Base-by-base conservation (phyloP, 1,140 invertebrate genomes). In the Ericerus pela region DNA sequence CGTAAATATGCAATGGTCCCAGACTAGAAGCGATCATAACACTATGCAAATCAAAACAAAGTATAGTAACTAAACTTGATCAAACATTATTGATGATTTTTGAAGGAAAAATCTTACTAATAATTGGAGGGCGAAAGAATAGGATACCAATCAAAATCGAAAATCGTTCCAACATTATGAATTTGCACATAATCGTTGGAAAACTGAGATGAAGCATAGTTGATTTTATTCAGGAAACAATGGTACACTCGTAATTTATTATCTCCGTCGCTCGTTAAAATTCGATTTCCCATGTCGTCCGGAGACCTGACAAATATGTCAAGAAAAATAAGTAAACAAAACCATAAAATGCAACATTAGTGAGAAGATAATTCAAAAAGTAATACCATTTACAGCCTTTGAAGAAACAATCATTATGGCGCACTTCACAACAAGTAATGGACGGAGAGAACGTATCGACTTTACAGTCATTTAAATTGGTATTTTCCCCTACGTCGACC, bases 61-160 rank as follows among this genome's bases (percentile, higher is more conserved):
- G n/a, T n/a, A n/a, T n/a, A n/a, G n/a, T n/a, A n/a, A n/a, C n/a
- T n/a, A n/a, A n/a, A n/a, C n/a, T n/a, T n/a, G n/a, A n/a, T n/a
- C n/a, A n/a, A n/a, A n/a, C n/a, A n/a, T n/a, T n/a, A n/a, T n/a
- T n/a, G n/a, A n/a, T n/a, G n/a, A n/a, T n/a, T n/a, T n/a, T n/a
- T n/a, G 30, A 33, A 33, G 8, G 37, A 22, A 47, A 47, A 47
- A 6, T 38, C 41, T 20, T 24, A 47, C 41, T 47, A 47, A 47
- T 47, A 47, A 24, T 47, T 6, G 16, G 41, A 22, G 22, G 41
- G 20, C 14, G 41, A 47, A 47, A 47, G 8, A 20, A 47, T 22
- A 2, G 41, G 41, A 22, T 22, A 47, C 41, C 41, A 47, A 47
- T 47, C 41, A 47, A 22, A 47, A 47, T 47, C 41, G 20, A 24